These are phyloP conservation scores for Sinocyclocheilus anshuiensis DNA, from an alignment of 2,113 vertebrate species.

Conservation along the genomic window DNA sequence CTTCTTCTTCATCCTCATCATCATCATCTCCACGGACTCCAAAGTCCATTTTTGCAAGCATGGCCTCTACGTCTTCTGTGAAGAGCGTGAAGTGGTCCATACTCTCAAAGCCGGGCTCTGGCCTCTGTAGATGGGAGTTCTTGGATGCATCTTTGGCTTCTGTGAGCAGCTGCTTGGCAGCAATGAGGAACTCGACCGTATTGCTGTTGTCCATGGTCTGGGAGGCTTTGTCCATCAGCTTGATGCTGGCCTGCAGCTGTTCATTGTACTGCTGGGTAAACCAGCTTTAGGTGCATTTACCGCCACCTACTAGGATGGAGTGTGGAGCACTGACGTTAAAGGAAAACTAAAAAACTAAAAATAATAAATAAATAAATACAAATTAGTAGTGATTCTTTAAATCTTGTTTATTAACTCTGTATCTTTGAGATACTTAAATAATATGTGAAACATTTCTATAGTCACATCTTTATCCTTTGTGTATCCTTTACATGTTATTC, in stretches of 20 bases:
- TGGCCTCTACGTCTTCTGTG: conserved; percentile 73
- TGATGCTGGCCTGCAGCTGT: conserved; percentile 78
- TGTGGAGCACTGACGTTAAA: too few relatives aligned
- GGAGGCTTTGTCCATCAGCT: conserved; percentile 81
- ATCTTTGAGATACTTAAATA: too few relatives aligned
- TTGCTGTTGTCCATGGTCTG: conserved; percentile 78
- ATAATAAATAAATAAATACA: too few relatives aligned
- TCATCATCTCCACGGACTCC: conserved; percentile 33
- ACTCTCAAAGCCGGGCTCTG: conserved; percentile 81
- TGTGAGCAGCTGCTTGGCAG: conserved; percentile 60
- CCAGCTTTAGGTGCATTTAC: too few relatives aligned
- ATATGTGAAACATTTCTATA: too few relatives aligned
- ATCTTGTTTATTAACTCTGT: too few relatives aligned
- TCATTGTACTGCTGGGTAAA: conserved; percentile 76
- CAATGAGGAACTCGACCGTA: conserved; percentile 81
- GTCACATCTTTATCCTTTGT: too few relatives aligned
- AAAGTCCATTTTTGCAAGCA: conserved; percentile 79
- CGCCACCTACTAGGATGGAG: too few relatives aligned
- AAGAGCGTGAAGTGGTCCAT: conserved; percentile 85
- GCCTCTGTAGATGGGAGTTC: conserved; percentile 75
- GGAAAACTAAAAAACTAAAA: too few relatives aligned
- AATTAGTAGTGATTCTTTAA: too few relatives aligned
- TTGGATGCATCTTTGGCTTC: conserved; percentile 79
- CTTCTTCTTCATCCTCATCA: not conserved
- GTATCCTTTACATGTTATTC: too few relatives aligned